Percentiles rank a stretch among this genome's conserved stretches.
These are phyloP conservation scores for Bos indicus DNA, from an alignment of 2,113 vertebrate genomes.

Conservation along the genomic window DNA sequence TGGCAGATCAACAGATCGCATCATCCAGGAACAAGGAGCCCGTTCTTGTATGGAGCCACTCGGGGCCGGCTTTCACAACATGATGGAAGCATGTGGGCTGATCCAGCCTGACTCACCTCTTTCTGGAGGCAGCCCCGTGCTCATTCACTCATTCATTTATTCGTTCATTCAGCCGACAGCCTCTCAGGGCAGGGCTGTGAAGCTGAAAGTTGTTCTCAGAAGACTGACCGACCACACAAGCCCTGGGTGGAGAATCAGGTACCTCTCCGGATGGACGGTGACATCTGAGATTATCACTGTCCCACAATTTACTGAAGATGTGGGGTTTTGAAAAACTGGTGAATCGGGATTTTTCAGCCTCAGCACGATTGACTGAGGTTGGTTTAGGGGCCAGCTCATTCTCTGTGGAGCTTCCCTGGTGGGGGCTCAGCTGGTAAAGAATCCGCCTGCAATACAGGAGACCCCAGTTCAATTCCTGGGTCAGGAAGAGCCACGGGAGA, in stretches of 20 bases:
- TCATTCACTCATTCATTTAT: slow-evolving; percentile 35
- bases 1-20: slow-evolving; percentile 77
- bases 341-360: not conserved
- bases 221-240: fast-evolving
- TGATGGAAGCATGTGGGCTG: slow-evolving; percentile 41
- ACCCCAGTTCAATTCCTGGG: not conserved
- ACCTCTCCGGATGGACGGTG: fast-evolving
- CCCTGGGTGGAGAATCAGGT: not conserved
- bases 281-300: fast-evolving
- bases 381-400: not conserved
- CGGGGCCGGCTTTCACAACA: slow-evolving; percentile 50
- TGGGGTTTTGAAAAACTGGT: fast-evolving
- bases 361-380: fast-evolving
- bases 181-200: fast-evolving
- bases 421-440: not conserved
- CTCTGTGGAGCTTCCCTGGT: not conserved
- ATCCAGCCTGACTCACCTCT: slow-evolving; percentile 52
- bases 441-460: not conserved
- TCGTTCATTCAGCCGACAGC: not conserved
- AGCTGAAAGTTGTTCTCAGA: fast-evolving
- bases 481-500: not conserved
- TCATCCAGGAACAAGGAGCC: slow-evolving; percentile 80
- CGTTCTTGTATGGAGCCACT: slow-evolving; percentile 71
- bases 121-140: not conserved
- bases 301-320: not conserved